A percentile compares a stretch with the other conserved stretches of the same genome.
phyloP scores from a whole-genome alignment of 2,797 vertebrate species.

The Buphagus erythrorhynchus region DNA sequence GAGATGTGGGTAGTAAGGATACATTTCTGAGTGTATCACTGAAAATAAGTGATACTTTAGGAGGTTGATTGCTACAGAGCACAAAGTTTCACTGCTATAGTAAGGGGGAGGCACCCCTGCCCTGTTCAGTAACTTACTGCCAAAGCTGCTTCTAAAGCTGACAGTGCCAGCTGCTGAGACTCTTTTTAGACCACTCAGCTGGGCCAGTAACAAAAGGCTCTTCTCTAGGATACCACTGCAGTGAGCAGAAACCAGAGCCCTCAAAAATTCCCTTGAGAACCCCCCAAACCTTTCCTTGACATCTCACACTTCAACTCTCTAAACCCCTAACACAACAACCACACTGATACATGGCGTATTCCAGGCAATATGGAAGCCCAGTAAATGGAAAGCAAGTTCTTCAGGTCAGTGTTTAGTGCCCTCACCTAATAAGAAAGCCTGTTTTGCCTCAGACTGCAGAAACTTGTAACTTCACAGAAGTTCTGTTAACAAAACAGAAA shows the following conservation, averaged over 20 bases:
- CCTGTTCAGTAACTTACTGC: rapidly evolving
- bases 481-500: background rate
- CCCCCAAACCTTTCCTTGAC: background rate
- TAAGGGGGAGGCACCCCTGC: background rate
- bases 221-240: background rate
- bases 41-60: background rate
- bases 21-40: background rate
- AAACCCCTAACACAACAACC: background rate
- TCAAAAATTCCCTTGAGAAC: no score
- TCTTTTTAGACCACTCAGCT: rapidly evolving
- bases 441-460: background rate
- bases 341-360: background rate
- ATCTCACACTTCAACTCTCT: background rate
- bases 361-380: background rate
- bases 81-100: rapidly evolving
- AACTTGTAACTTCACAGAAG: background rate
- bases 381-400: background rate
- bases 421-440: background rate
- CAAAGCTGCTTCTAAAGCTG: background rate
- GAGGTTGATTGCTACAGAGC: background rate
- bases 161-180: rapidly evolving
- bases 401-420: background rate
- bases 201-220: background rate
- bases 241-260: background rate
- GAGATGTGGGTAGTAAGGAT: background rate